Conservation (phyloP, 2,888 invertebrate genomes). For the Caenorhabditis virilis region DNA sequence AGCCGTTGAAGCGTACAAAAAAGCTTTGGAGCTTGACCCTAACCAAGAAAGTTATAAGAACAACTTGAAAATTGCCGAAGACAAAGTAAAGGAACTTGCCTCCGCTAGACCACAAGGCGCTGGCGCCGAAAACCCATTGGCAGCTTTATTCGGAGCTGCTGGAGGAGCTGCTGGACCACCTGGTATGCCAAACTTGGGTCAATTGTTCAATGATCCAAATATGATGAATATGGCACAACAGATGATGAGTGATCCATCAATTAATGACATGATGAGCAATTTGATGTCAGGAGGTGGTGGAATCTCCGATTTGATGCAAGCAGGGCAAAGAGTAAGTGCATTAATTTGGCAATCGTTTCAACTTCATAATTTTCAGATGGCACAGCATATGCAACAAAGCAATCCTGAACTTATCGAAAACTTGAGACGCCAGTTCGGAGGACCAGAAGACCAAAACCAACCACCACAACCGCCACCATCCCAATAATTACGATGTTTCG, state of each 20-base stretch:
- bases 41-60: slow-evolving; percentile 86
- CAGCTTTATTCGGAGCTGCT: slow-evolving; percentile 43
- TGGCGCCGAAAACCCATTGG: slow-evolving; percentile 33
- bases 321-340: slow-evolving; percentile 41
- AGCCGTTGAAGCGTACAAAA: slow-evolving; percentile 84
- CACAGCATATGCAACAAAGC: slow-evolving; percentile 55
- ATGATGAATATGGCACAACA: slow-evolving; percentile 74
- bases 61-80: slow-evolving; percentile 79
- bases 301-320: slow-evolving; percentile 38
- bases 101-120: slow-evolving; percentile 12
- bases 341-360: not conserved
- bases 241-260: slow-evolving; percentile 77
- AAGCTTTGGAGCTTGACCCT: slow-evolving; percentile 88
- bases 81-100: slow-evolving; percentile 72
- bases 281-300: slow-evolving; percentile 29
- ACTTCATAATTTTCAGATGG: slow-evolving; percentile 47
- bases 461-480: slow-evolving; percentile 8
- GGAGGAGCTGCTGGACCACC: slow-evolving; percentile 27
- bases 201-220: slow-evolving; percentile 80
- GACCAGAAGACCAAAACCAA: slow-evolving; percentile 6
- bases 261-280: slow-evolving; percentile 76
- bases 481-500: no score
- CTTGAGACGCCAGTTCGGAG: slow-evolving; percentile 75
- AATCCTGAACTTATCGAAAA: slow-evolving; percentile 85
- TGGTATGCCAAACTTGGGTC: slow-evolving; percentile 55